phyloP scores from a whole-genome alignment of 2,888 invertebrate species.

The Hololepta plana region DNA sequence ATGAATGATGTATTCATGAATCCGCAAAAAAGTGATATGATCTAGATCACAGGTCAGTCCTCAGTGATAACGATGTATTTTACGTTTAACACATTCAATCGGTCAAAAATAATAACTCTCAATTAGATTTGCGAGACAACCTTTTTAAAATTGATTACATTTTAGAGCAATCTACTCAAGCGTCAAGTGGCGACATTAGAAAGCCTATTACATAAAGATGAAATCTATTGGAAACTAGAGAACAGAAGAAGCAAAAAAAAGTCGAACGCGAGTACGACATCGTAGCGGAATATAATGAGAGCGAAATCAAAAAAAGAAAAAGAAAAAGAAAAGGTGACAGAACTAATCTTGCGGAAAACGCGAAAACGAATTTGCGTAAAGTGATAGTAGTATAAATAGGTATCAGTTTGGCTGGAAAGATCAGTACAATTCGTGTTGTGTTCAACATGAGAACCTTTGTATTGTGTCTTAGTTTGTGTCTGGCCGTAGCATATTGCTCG shows the following conservation, averaged over 20 bases:
- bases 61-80: no score
- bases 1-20: no score
- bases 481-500: slow-evolving; percentile 16
- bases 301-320: slow-evolving; percentile 4
- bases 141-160: no score
- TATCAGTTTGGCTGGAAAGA: slow-evolving; percentile 10
- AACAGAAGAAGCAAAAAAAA: no score
- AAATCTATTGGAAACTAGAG: slow-evolving; percentile 12
- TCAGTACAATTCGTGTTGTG: slow-evolving; percentile 10
- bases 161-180: slow-evolving; percentile 17
- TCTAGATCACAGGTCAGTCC: no score
- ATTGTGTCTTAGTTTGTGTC: slow-evolving; percentile 19
- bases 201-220: slow-evolving; percentile 23
- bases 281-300: slow-evolving; percentile 3
- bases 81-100: no score
- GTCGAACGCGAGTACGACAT: no score
- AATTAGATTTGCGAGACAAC: no score
- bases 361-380: slow-evolving; percentile 14
- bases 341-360: slow-evolving; percentile 21
- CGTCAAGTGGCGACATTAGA: slow-evolving; percentile 20
- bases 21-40: no score
- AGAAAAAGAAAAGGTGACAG: slow-evolving; percentile 11
- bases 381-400: slow-evolving; percentile 20
- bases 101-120: no score
- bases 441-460: slow-evolving; percentile 19